A percentile compares a stretch with the other conserved stretches of the same genome.
These are phyloP conservation scores for Chesias legatella DNA, from an alignment of 2,888 invertebrate species.

Conservation along the genomic window DNA sequence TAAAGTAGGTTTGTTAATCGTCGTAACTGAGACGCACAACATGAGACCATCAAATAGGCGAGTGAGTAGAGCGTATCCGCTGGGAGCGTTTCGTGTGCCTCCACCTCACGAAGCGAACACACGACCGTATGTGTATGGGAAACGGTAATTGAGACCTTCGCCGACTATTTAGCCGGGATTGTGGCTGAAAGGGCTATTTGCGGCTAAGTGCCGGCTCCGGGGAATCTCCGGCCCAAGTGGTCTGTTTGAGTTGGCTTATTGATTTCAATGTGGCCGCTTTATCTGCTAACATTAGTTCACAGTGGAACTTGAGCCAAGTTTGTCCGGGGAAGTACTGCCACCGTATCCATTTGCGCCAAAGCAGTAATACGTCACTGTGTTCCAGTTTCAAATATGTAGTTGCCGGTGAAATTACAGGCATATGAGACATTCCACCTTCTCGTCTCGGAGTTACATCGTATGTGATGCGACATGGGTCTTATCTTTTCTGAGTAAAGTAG, in stretches of 20 bases:
- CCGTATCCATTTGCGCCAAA: too few relatives aligned
- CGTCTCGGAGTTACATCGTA: too few relatives aligned
- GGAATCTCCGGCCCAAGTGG: slow-evolving; percentile 13
- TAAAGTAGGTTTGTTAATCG: too few relatives aligned
- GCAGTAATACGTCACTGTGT: too few relatives aligned
- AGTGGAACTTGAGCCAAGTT: too few relatives aligned
- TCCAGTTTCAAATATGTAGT: too few relatives aligned
- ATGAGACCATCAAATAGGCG: slow-evolving; percentile 40
- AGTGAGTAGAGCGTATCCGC: slow-evolving; percentile 46
- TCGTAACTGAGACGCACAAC: slow-evolving; percentile 28
- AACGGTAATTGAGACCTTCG: slow-evolving; percentile 51
- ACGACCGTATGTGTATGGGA: slow-evolving; percentile 60
- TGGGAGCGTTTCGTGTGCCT: slow-evolving; percentile 60
- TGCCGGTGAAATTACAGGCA: too few relatives aligned
- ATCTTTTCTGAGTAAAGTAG: too few relatives aligned
- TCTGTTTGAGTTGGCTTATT: slow-evolving; percentile 20
- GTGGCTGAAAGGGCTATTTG: slow-evolving; percentile 26
- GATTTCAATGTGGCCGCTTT: slow-evolving; percentile 10
- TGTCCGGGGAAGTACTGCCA: too few relatives aligned
- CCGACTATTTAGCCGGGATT: slow-evolving; percentile 26
- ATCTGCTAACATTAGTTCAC: too few relatives aligned
- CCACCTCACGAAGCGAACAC: slow-evolving; percentile 44
- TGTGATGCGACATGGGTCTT: too few relatives aligned
- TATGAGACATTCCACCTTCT: too few relatives aligned
- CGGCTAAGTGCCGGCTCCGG: slow-evolving; percentile 24